Evolutionary conservation across 2,888 invertebrate species (phyloP), one percentile per base, ranked within the genome.

Genomic region (Dichetophora obliterata): DNA sequence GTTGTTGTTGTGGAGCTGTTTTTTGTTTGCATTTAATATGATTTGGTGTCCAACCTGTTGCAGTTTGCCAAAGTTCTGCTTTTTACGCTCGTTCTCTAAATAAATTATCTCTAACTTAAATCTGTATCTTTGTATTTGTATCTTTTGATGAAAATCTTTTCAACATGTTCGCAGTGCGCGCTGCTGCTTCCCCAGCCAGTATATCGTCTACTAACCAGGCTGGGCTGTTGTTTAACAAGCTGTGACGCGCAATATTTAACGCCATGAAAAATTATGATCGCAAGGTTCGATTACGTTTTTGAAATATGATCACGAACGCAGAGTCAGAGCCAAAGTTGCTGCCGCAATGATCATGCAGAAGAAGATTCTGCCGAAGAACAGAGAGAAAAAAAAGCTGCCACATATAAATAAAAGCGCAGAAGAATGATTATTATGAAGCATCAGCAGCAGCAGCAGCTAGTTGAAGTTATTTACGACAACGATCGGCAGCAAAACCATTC

Each of bases 221-320:
- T 54, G 27, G 27, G 31, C 31, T 31, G 50, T 57, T 76, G 81
- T 82, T 82, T 84, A 84, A 84, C 84, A 85, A 83, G 83, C 83
- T 83, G 81, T 82, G 82, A 85, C 84, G 86, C 84, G 85, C 83
- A 85, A 86, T 85, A 86, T 86, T 86, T 85, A 85, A 86, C 85
- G 86, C 85, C 85, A 85, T 84, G 84, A 85, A 85, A 86, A 86
- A 85, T 86, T 85, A 84, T 84, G 86, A 86, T 85, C 84, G 84
- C 83, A 81, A 82, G 81, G 82, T 85, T 81, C 82, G 86, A 86
- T 86, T 84, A 80, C 80, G 80, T 81, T 80, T 77, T 80, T 81
- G 80, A 80, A 82, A 82, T 81, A 83, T 82, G 81, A 83, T 82
- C 82, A 82, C 83, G 82, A 82, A 81, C 81, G 78, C 74, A 74